These are phyloP conservation scores for Andrena marginata DNA, from an alignment of 2,888 invertebrate genomes.

Conservation along the genomic window DNA sequence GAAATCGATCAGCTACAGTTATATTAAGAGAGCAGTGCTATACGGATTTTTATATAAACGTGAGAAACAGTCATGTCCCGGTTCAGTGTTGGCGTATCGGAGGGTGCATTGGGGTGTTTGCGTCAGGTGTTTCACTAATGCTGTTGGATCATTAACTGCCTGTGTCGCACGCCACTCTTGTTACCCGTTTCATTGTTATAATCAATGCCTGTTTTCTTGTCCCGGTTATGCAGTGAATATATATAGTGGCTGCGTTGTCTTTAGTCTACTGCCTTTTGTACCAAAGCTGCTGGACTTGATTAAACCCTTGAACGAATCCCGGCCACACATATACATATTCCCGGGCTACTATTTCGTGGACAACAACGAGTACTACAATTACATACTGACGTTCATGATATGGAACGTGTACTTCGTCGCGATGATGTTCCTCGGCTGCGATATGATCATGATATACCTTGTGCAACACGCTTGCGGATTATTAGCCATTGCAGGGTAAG, in stretches of 20 bases:
- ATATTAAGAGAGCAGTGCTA: not conserved
- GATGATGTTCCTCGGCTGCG: not conserved
- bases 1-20: not conserved
- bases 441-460: constrained; percentile 6
- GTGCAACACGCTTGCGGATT: constrained; percentile 1
- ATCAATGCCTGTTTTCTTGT: not conserved
- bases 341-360: not conserved
- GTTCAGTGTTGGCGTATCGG: too few species aligned
- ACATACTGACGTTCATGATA: not conserved
- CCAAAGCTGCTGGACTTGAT: not conserved
- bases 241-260: not conserved
- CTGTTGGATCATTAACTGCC: too few species aligned
- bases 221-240: not conserved
- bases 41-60: not conserved
- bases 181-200: too few species aligned
- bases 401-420: not conserved
- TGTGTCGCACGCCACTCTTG: too few species aligned
- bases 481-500: not conserved
- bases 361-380: not conserved
- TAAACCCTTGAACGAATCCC: constrained; percentile 1
- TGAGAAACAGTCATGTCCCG: not conserved
- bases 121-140: too few species aligned
- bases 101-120: too few species aligned
- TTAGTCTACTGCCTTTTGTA: not conserved
- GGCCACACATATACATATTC: not conserved